Conservation (phyloP, 2,797 vertebrate species). For the Poeciliopsis turneri region DNA sequence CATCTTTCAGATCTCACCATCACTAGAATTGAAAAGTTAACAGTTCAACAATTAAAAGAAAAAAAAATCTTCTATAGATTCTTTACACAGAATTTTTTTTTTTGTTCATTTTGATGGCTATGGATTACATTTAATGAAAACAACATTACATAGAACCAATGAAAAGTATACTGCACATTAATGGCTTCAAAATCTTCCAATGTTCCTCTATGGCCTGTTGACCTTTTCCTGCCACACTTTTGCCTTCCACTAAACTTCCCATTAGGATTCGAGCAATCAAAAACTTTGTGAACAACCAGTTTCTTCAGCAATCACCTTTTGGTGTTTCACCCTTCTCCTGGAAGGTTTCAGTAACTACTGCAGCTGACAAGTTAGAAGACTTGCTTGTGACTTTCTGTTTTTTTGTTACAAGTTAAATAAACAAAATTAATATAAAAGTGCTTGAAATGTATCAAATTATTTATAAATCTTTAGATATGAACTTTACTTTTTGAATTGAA, state of each 20-base stretch:
- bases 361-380: neutral
- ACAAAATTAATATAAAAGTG: neutral
- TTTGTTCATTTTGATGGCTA: neutral
- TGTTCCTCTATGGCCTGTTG: neutral
- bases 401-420: neutral
- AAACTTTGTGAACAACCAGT: neutral
- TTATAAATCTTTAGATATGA: neutral
- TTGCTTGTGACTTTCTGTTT: neutral
- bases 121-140: neutral
- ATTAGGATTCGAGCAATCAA: neutral
- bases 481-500: neutral
- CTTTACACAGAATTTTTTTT: neutral
- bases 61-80: neutral
- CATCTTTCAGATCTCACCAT: neutral
- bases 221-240: neutral
- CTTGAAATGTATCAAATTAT: neutral
- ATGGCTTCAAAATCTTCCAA: neutral
- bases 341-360: neutral
- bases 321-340: neutral
- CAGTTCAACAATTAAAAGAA: neutral
- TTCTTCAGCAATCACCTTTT: neutral
- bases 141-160: neutral
- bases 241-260: neutral
- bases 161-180: neutral
- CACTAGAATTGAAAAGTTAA: neutral